Conservation (phyloP, 2,797 vertebrate species). For the Pseudotriccus pelzelni region DNA sequence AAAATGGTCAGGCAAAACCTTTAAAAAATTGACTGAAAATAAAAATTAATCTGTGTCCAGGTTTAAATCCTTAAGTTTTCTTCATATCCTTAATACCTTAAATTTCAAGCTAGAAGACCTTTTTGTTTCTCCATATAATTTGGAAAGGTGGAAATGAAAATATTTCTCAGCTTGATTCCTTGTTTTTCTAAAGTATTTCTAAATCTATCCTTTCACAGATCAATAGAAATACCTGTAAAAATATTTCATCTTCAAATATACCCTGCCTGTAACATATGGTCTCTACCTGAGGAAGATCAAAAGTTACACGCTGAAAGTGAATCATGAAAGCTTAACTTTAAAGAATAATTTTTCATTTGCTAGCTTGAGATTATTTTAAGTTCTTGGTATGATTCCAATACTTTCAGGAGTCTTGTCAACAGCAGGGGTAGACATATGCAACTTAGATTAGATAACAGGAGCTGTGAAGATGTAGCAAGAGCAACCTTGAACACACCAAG, state of each 20-base stretch:
- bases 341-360: background rate
- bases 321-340: background rate
- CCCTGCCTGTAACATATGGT: background rate
- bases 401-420: slow-evolving; percentile 11
- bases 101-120: background rate
- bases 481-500: background rate
- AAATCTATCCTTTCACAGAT: background rate
- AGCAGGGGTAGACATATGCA: slow-evolving; percentile 3
- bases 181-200: background rate
- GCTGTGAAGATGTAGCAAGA: slow-evolving; percentile 15
- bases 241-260: background rate
- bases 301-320: background rate
- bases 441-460: background rate
- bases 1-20: background rate
- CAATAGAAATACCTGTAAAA: background rate
- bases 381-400: slow-evolving; percentile 6
- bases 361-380: background rate
- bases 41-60: background rate
- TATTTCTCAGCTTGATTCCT: background rate
- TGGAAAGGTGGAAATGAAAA: background rate
- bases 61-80: background rate
- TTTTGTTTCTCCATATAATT: background rate
- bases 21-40: background rate
- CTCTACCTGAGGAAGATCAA: background rate
- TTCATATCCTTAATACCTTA: background rate